phyloP scores from a whole-genome alignment of 1,140 invertebrate genomes.

The Calliphora vicina region DNA sequence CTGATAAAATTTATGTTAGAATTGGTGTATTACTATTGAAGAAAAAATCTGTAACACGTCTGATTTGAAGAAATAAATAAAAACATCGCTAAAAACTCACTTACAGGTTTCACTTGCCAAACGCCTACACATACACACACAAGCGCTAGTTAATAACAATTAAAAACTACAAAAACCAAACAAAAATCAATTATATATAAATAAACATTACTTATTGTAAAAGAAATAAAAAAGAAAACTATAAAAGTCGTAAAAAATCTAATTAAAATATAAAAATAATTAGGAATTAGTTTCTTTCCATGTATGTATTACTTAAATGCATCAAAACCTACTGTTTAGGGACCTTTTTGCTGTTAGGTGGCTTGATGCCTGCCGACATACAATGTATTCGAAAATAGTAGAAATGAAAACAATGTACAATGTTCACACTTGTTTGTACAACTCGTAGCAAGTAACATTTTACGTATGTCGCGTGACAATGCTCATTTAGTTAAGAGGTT shows the following conservation, averaged over 20 bases:
- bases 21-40: background rate
- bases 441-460: background rate
- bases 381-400: too few relatives aligned
- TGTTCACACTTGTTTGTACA: too few relatives aligned
- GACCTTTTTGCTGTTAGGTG: too few relatives aligned
- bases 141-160: background rate
- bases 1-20: too few relatives aligned
- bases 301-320: too few relatives aligned
- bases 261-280: too few relatives aligned
- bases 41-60: background rate
- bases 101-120: background rate
- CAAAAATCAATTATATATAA: background rate
- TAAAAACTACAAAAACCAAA: background rate
- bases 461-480: background rate
- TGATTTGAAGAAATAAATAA: background rate
- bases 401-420: too few relatives aligned
- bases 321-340: too few relatives aligned
- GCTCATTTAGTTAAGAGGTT: conserved; percentile 18
- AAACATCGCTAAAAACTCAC: background rate
- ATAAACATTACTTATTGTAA: background rate
- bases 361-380: too few relatives aligned
- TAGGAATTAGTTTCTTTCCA: too few relatives aligned
- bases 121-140: background rate
- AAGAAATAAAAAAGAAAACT: too few relatives aligned
- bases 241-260: too few relatives aligned